Percentiles rank a stretch among this genome's conserved stretches.
phyloP scores from a whole-genome alignment of 2,113 vertebrate species.

The Micromys minutus region DNA sequence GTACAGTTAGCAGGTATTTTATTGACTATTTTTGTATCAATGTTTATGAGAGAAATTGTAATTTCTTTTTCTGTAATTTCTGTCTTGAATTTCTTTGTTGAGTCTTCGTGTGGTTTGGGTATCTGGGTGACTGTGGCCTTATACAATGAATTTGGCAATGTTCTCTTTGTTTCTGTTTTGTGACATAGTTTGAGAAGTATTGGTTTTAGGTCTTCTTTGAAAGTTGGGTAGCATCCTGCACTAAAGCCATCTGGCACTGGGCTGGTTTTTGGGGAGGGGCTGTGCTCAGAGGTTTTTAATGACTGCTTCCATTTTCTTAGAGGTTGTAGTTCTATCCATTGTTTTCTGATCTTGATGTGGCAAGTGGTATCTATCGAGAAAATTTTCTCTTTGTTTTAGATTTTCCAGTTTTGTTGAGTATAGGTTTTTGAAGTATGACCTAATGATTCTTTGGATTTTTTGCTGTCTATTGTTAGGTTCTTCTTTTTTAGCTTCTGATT shows the following conservation, averaged over 20 bases:
- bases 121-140: neutral
- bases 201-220: neutral
- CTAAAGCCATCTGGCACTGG: neutral
- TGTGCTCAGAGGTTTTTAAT: neutral
- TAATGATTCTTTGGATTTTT: neutral
- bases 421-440: neutral
- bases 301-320: neutral
- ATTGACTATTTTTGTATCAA: too few relatives aligned
- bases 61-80: too few relatives aligned
- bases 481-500: neutral
- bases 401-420: neutral
- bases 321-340: neutral
- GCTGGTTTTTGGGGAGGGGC: neutral
- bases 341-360: neutral
- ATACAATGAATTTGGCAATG: neutral
- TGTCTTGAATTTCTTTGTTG: neutral
- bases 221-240: neutral
- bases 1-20: too few relatives aligned
- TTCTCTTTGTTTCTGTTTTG: neutral
- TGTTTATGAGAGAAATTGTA: neutral
- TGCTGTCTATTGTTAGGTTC: neutral
- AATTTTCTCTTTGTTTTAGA: neutral
- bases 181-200: neutral
- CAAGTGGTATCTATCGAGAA: neutral
- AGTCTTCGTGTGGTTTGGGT: neutral